These are phyloP conservation scores for Trichopoda pennipes DNA, from an alignment of 2,888 invertebrate species.

Conservation along the genomic window DNA sequence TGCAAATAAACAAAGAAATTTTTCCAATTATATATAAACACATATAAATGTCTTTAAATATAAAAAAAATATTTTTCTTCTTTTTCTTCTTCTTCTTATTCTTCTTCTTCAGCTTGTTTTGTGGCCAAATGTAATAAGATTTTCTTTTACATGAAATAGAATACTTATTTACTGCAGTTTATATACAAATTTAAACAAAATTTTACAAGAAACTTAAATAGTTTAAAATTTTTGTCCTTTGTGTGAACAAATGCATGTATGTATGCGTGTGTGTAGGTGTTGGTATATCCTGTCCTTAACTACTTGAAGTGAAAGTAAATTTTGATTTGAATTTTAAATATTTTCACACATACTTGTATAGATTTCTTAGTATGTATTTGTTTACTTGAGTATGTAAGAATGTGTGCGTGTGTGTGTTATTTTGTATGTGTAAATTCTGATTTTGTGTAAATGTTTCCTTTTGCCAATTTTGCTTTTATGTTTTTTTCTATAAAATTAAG, in stretches of 20 bases:
- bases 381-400: not conserved
- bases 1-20: conserved; percentile 6
- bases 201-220: conserved; percentile 19
- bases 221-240: conserved; percentile 13
- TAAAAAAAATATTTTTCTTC: conserved; percentile 26
- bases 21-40: not conserved
- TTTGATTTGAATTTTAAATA: conserved; percentile 53
- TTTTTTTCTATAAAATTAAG: conserved; percentile 54
- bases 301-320: conserved; percentile 64
- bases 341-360: conserved; percentile 46
- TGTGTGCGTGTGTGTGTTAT: conserved; percentile 16
- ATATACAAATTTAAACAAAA: conserved; percentile 1
- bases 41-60: conserved; percentile 18
- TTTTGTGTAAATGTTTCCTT: conserved; percentile 42
- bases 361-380: conserved; percentile 13
- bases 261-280: conserved; percentile 30
- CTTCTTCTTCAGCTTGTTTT: conserved; percentile 4
- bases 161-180: conserved; percentile 6
- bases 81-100: conserved; percentile 11
- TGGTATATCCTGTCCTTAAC: conserved; percentile 22
- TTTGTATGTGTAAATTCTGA: conserved; percentile 22
- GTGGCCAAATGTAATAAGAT: conserved; percentile 45
- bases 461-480: conserved; percentile 3
- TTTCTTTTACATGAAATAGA: not conserved
- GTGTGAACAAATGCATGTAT: not conserved